Evolutionary conservation across 2,797 vertebrate species (phyloP), one percentile per base, ranked within the genome.

Genomic region (Mycteria americana): DNA sequence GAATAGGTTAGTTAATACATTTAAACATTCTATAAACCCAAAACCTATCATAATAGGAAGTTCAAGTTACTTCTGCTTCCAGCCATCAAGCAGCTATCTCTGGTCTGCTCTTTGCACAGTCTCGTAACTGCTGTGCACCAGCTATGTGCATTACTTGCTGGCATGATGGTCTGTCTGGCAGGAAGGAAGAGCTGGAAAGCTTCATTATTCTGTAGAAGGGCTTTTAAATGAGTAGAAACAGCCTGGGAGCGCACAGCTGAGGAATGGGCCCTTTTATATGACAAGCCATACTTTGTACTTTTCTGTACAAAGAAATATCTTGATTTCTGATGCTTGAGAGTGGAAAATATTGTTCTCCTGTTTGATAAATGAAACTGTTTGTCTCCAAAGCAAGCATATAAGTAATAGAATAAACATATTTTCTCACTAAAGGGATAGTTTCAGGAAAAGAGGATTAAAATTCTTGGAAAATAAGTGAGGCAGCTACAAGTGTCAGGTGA

Each of bases 401-500:
- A 93, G 48, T 50, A 93, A 92, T 31, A 75, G 85, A 93, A 87
- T 91, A 93, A 95, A 95, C 8, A 7, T 80, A 69, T 81, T 96
- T 91, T 70, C 69, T 94, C 69, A 57, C 76, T 54, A 67, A 90
- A 89, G 22, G 92, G 89, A 82, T 91, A 92, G 82, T 93, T 95
- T 95, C 87, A 57, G 88, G 91, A 89, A 95, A 96, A 97, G 94
- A 97, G 87, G 97, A 97, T 97, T 96, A 95, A 96, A 96, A 97
- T 97, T 97, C 93, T 92, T 96, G 91, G 79, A 92, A 97, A 96
- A 96, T 90, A 82, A 79, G 79, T 3, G 8, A 91, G 94, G 91
- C 92, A 92, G 87, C 89, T 95, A 65, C 82, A 79, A 92, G 85
- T 92, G 87, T 95, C 95, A 95, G 93, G 94, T 97, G 96, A 94